phyloP scores from a whole-genome alignment of 2,888 invertebrate species.

The Gymnosoma rotundatum region DNA sequence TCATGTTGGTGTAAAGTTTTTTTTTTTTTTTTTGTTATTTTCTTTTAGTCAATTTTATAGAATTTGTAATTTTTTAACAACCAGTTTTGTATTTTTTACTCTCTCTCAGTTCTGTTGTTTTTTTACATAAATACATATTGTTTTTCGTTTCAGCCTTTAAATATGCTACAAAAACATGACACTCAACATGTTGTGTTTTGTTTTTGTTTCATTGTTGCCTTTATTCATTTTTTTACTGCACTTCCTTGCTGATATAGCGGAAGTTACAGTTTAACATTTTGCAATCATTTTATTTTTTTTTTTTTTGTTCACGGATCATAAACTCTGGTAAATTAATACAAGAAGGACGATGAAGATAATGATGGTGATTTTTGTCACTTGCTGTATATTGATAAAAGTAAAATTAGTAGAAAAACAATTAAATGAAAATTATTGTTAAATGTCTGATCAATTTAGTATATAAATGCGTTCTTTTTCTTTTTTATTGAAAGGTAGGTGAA shows the following conservation, averaged over 20 bases:
- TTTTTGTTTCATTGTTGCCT: conserved; percentile 30
- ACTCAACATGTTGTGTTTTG: conserved; percentile 60
- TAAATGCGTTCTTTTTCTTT: no score
- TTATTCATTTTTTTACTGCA: not conserved
- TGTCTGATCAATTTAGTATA: not conserved
- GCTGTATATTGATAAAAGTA: not conserved
- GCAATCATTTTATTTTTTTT: conserved; percentile 46
- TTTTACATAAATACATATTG: conserved; percentile 25
- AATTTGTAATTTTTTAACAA: conserved; percentile 59
- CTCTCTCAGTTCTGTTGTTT: not conserved
- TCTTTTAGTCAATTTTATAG: conserved; percentile 52
- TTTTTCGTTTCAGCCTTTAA: conserved; percentile 52
- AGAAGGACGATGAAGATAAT: conserved; percentile 4
- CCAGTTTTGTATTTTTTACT: conserved; percentile 1
- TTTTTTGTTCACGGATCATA: conserved; percentile 39
- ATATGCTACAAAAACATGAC: conserved; percentile 63
- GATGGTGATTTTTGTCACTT: conserved; percentile 19
- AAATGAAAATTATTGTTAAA: not conserved
- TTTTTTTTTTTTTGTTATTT: conserved; percentile 4
- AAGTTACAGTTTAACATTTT: conserved; percentile 66
- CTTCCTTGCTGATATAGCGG: conserved; percentile 36
- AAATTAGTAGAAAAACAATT: not conserved
- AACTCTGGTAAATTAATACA: conserved; percentile 50
- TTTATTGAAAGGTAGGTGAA: no score
- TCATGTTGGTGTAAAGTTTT: not conserved